Evolutionary conservation across 2,113 vertebrate species (phyloP), one percentile per base, ranked within the genome.

Genomic region (Colaptes auratus): DNA sequence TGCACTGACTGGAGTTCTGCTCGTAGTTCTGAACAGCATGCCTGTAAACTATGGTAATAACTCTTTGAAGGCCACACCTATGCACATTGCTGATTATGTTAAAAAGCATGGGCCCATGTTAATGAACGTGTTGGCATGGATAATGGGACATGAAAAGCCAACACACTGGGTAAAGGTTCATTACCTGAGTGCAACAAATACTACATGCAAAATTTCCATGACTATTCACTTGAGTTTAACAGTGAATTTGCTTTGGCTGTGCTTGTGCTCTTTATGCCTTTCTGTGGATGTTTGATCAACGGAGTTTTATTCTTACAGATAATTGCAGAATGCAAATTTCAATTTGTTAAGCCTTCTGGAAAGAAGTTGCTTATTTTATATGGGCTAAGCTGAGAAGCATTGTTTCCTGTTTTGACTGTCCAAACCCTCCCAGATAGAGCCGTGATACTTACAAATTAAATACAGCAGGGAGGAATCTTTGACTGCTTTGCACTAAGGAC

Each of bases 161-260:
- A 64, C 61, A 6, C 58, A 44, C 48, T 77, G 88, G 85, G 88
- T 95, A 94, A 95, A 88, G 52, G 87, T 91, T 96, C 82, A 50
- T 91, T 95, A 94, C 93, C 88, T 92, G 93, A 92, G 44, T 71
- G 91, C 90, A 91, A 86, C 91, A 95, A 95, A 93, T 91, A 48
- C 79, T 93, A 70, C 65, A 71, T 5, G 21, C 82, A 93, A 67
- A 91, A 91, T 95, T 86, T 90, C 79, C 56, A 60, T 58, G 28
- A 66, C 42, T 19, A 15, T 76, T 75, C 74, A 33, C 66, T 80
- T 39, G 66, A 93, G 44, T 71, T 90, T 82, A 95, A 67, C 79
- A 75, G 60, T 27, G 79, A 89, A 89, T 93, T 89, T 90, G 84
- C 85, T 89, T 60, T 96, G 77, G 48, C 75, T 93, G 1, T 61